Conservation (phyloP, 2,113 vertebrate genomes). For the Agelaius tricolor region DNA sequence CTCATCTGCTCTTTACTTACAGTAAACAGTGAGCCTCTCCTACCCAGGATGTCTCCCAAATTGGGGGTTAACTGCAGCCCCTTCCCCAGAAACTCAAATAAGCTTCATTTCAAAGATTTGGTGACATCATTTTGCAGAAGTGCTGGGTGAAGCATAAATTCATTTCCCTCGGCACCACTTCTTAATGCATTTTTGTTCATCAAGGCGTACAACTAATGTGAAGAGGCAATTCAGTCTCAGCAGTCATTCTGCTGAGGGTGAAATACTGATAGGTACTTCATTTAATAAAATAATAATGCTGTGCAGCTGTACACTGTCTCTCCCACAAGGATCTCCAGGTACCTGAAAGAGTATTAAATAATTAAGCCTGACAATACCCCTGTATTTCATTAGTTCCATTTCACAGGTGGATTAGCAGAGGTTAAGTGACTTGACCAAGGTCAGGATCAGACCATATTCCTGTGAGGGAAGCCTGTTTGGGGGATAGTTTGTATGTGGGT, state of each 20-base stretch:
- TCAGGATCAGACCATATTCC: constrained; percentile 35
- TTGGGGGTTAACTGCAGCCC: not conserved
- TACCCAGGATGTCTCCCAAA: not conserved
- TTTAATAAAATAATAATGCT: constrained; percentile 69
- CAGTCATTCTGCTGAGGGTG: constrained; percentile 47
- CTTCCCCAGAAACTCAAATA: constrained; percentile 3
- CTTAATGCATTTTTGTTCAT: constrained; percentile 68
- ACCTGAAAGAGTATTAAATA: constrained; percentile 68
- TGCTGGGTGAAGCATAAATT: constrained; percentile 54
- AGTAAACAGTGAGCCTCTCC: not conserved
- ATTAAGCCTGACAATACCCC: constrained; percentile 62
- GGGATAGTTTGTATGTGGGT: not conserved
- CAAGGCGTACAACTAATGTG: constrained; percentile 51
- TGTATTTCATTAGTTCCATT: constrained; percentile 65
- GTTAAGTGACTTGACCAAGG: constrained; percentile 67
- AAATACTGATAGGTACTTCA: constrained; percentile 68
- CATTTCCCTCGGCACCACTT: constrained; percentile 31
- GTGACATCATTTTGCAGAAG: constrained; percentile 45
- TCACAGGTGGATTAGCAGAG: constrained; percentile 58
- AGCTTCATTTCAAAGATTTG: constrained; percentile 1
- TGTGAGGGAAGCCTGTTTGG: not conserved
- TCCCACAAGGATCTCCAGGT: constrained; percentile 53
- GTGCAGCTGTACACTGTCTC: constrained; percentile 58
- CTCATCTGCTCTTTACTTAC: not conserved
- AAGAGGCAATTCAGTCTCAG: constrained; percentile 65